Evolutionary conservation across 2,888 invertebrate genomes (phyloP).

Genomic region (Aradus depressus): DNA sequence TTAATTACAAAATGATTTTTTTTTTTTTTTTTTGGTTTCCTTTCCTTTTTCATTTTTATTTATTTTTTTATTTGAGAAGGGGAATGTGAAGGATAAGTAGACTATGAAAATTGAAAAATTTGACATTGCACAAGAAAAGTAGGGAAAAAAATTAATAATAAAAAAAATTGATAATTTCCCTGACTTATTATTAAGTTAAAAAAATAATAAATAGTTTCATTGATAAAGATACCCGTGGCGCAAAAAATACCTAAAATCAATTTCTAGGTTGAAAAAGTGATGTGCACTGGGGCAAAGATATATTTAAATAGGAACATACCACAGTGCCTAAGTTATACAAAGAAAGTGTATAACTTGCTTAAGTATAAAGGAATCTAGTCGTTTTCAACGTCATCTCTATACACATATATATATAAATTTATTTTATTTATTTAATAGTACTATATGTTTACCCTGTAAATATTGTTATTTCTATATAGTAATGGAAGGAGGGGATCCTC

Average conservation of each 20-base stretch:
- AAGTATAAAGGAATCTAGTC: no score
- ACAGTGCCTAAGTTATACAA: no score
- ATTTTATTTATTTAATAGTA: conserved; percentile 19
- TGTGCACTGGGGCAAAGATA: conserved; percentile 26
- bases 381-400: no score
- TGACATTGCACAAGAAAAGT: not conserved
- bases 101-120: no score
- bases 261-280: no score
- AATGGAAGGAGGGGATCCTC: conserved; percentile 17
- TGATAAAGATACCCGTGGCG: no score
- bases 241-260: no score
- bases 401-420: conserved; percentile 9
- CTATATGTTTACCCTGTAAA: conserved; percentile 25
- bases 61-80: no score
- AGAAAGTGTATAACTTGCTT: conserved; percentile 16
- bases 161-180: not conserved
- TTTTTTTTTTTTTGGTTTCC: conserved; percentile 6
- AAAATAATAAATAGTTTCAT: no score
- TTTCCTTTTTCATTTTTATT: not conserved
- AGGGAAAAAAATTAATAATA: not conserved
- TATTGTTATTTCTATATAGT: conserved; percentile 17
- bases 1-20: conserved; percentile 23
- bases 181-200: no score
- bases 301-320: conserved; percentile 27
- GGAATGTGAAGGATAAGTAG: no score